A percentile compares a stretch with the other conserved stretches of the same genome.
phyloP scores from a whole-genome alignment of 2,113 vertebrate genomes.

The Orcinus orca region DNA sequence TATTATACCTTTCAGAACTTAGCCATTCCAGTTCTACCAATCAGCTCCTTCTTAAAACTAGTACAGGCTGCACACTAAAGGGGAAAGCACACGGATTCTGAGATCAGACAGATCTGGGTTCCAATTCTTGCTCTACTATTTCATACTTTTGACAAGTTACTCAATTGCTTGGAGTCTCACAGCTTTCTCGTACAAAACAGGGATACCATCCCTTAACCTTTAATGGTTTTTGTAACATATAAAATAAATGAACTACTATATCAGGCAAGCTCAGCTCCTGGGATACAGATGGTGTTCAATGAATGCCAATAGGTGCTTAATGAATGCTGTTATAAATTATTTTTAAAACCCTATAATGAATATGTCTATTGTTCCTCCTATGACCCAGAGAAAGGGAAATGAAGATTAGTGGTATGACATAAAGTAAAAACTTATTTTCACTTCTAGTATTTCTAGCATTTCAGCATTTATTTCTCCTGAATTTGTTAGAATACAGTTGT shows the following conservation, averaged over 20 bases:
- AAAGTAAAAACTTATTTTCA: constrained; percentile 8
- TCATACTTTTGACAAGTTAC: background rate
- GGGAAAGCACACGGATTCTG: background rate
- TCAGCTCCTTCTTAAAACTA: constrained; percentile 30
- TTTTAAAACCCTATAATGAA: constrained; percentile 3
- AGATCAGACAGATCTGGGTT: background rate
- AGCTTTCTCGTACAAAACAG: background rate
- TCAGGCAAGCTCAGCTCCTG: background rate
- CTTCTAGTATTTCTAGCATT: constrained; percentile 39
- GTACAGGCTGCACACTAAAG: background rate
- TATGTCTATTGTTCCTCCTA: background rate
- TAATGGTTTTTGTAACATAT: background rate
- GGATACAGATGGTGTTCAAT: background rate
- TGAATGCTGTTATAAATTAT: background rate
- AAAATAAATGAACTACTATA: constrained; percentile 17
- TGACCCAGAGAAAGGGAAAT: constrained; percentile 1
- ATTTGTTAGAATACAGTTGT: background rate
- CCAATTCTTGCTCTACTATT: background rate
- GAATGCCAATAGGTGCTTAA: background rate
- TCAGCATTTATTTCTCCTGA: constrained; percentile 3
- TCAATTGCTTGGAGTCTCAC: background rate
- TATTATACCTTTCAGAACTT: background rate
- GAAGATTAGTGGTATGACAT: constrained; percentile 13
- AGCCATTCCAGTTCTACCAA: background rate
- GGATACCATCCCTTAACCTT: background rate